Evolutionary conservation across 2,113 vertebrate species (phyloP).

Genomic region (Cariama cristata): DNA sequence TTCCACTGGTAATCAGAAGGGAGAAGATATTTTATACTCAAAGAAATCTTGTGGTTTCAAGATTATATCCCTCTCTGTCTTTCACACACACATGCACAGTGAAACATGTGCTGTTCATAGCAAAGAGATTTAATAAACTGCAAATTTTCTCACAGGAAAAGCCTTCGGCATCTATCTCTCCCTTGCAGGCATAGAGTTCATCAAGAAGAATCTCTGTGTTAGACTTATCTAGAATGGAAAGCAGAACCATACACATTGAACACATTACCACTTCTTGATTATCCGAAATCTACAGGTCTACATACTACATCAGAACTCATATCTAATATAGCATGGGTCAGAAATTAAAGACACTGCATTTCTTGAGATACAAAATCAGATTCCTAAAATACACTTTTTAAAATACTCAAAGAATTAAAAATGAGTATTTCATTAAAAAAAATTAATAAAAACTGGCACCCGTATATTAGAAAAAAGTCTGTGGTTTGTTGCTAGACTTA

Average conservation of each 20-base stretch:
- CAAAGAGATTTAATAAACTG: background rate
- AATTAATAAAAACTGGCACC: background rate
- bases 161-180: background rate
- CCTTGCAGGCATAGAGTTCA: background rate
- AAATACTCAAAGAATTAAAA: background rate
- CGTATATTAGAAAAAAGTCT: background rate
- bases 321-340: background rate
- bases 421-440: background rate
- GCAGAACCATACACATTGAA: background rate
- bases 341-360: background rate
- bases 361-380: background rate
- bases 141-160: background rate
- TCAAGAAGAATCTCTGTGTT: background rate
- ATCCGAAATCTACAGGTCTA: background rate
- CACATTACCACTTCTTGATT: background rate
- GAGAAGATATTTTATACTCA: background rate
- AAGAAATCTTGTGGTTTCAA: background rate
- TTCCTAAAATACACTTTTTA: background rate
- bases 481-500: background rate
- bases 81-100: background rate
- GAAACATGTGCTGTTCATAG: background rate
- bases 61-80: background rate
- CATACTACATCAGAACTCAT: background rate
- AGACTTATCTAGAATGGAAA: background rate
- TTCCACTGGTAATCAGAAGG: background rate